Base-by-base conservation (phyloP, 1,140 invertebrate genomes). In the Periplaneta americana region DNA sequence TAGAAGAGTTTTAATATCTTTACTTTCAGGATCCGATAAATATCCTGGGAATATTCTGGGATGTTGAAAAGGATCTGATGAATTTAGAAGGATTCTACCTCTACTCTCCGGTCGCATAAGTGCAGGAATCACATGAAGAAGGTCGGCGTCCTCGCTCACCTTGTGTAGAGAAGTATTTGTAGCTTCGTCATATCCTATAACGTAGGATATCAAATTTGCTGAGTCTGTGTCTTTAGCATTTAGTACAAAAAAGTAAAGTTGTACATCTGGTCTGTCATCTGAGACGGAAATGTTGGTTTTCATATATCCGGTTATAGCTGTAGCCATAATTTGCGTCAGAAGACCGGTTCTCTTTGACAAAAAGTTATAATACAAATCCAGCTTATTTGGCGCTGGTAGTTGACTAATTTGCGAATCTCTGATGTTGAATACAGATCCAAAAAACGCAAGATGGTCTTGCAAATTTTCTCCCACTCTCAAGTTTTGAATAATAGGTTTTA, bases 11-110 rank as follows among this genome's bases (percentile, higher is more conserved):
- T 93, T 88, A 22, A 97, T 91, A 83, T 97, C 96, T 84, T 95
- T 92, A 82, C 92, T 92, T 83, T 96, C 92, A 0, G n/a, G n/a
- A n/a, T n/a, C n/a, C n/a, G 94, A 93, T 85, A 98, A 95, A 85
- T 98, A 98, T 85, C 97, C 97, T 0, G 98, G 97, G 86, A 96
- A 95, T n/a, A 99, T 95, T 6, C 94, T 91, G 0, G 97, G 97
- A 84, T 95, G 92, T 2, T 94, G 91, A 15, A 93, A 91, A 0
- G 97, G 97, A 88, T 99, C 94, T 35, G n/a, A n/a, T n/a, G n/a
- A n/a, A n/a, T n/a, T n/a, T n/a, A n/a, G n/a, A n/a, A n/a, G n/a
- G n/a, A n/a, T n/a, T n/a, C n/a, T n/a, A n/a, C n/a, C n/a, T n/a
- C n/a, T n/a, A n/a, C n/a, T n/a, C n/a, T n/a, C n/a, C 0, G 96